Evolutionary conservation across 2,888 invertebrate species (phyloP).

Genomic region (Chrysodeixis includens): DNA sequence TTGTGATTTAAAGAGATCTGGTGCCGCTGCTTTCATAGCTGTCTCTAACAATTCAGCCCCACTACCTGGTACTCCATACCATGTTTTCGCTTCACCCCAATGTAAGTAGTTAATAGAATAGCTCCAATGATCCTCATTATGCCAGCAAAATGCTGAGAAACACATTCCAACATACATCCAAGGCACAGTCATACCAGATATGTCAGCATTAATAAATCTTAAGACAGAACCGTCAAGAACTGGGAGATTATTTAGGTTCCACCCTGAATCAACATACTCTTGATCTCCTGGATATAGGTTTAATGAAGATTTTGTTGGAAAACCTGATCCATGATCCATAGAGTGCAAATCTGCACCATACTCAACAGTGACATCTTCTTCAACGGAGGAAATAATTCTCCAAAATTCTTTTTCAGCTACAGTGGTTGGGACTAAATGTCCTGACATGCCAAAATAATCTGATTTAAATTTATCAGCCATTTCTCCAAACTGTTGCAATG

Average conservation of each 20-base stretch:
- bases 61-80: slow-evolving; percentile 94
- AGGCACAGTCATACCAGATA: slow-evolving; percentile 93
- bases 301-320: slow-evolving; percentile 91
- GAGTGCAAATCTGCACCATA: slow-evolving; percentile 95
- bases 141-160: slow-evolving; percentile 95
- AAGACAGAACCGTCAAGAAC: slow-evolving; percentile 92
- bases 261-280: slow-evolving; percentile 91
- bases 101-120: slow-evolving; percentile 95
- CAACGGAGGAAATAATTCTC: slow-evolving; percentile 92
- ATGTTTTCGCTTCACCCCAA: slow-evolving; percentile 95
- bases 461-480: slow-evolving; percentile 94
- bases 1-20: slow-evolving; percentile 92
- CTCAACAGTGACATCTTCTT: slow-evolving; percentile 93
- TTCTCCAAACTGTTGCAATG: slow-evolving; percentile 92
- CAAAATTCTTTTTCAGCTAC: slow-evolving; percentile 93
- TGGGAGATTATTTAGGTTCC: slow-evolving; percentile 94
- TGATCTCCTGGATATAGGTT: slow-evolving; percentile 90
- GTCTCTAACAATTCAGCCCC: slow-evolving; percentile 92
- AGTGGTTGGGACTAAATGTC: slow-evolving; percentile 89
- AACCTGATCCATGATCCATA: slow-evolving; percentile 93
- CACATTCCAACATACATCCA: slow-evolving; percentile 97
- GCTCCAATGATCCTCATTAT: slow-evolving; percentile 95
- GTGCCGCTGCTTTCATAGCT: slow-evolving; percentile 92
- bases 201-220: slow-evolving; percentile 93
- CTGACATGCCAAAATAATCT: slow-evolving; percentile 92